A percentile compares a stretch with the other conserved stretches of the same genome.
These are phyloP conservation scores for Pardosa pseudoannulata DNA, from an alignment of 2,888 invertebrate species.

Conservation along the genomic window DNA sequence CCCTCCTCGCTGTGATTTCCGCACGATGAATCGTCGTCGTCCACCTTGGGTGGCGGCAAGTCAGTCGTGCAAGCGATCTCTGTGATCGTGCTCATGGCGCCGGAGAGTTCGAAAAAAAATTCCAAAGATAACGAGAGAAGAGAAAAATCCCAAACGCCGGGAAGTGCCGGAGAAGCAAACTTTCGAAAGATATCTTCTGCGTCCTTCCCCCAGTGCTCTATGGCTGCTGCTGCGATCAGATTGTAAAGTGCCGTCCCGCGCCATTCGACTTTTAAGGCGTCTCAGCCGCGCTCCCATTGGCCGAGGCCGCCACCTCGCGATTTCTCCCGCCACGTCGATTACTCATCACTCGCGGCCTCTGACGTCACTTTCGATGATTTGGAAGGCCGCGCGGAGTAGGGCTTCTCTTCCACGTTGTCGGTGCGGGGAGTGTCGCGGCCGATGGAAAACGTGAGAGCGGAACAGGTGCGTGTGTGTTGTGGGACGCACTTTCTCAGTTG, in stretches of 20 bases:
- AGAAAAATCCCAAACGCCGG: constrained; percentile 26
- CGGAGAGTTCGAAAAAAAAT: background rate
- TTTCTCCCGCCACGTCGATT: constrained; percentile 53
- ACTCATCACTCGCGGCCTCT: constrained; percentile 44
- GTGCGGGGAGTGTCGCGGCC: constrained; percentile 8
- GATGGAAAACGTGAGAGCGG: constrained; percentile 10
- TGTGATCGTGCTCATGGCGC: background rate
- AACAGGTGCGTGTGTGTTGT: constrained; percentile 27
- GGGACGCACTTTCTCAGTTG: background rate
- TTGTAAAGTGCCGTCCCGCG: constrained; percentile 1
- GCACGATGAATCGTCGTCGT: constrained; percentile 40
- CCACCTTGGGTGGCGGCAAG: background rate
- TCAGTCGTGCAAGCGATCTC: background rate
- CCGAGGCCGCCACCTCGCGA: constrained; percentile 25
- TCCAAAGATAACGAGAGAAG: constrained; percentile 15
- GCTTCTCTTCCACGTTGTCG: constrained; percentile 30
- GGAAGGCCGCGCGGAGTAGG: constrained; percentile 31
- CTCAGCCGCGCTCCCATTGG: constrained; percentile 41
- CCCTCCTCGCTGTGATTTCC: constrained; percentile 57
- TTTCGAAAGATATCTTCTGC: constrained; percentile 61
- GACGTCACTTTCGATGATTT: constrained; percentile 44
- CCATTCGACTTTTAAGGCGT: constrained; percentile 36
- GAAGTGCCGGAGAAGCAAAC: constrained; percentile 64
- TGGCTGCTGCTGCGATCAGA: constrained; percentile 55
- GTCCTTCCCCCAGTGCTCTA: constrained; percentile 30